Evolutionary conservation across 2,797 vertebrate genomes (phyloP).

Genomic region (Coluber constrictor): DNA sequence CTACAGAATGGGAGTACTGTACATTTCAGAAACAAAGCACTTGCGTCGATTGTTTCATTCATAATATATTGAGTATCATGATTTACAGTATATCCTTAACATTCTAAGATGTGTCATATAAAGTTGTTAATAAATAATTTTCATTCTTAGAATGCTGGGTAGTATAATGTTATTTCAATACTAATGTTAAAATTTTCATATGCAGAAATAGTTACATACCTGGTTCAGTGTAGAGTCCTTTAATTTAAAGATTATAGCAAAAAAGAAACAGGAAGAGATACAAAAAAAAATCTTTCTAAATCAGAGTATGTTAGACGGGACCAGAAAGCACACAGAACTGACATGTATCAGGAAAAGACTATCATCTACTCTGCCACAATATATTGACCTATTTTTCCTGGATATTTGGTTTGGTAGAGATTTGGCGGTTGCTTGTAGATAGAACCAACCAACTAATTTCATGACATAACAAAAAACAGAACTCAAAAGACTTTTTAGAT

Average conservation of each 20-base stretch:
- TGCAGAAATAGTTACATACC: neutral
- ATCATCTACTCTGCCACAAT: neutral
- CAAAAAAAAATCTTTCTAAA: neutral
- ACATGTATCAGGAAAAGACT: neutral
- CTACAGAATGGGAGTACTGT: conserved; percentile 13
- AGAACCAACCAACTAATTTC: neutral
- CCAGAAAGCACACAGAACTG: neutral
- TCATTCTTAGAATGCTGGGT: neutral
- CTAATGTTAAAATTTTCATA: neutral
- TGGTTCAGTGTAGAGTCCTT: neutral
- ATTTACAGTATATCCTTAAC: neutral
- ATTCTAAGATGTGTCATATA: neutral
- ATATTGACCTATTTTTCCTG: neutral
- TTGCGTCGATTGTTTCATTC: conserved; percentile 10
- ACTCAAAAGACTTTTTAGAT: neutral
- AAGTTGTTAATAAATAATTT: neutral
- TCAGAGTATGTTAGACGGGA: neutral
- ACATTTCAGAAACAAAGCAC: conserved; percentile 1
- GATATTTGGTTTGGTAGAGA: neutral
- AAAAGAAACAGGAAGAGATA: neutral
- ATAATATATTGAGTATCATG: neutral
- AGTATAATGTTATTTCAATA: neutral
- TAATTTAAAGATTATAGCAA: neutral
- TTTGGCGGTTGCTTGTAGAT: neutral
- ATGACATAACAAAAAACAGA: neutral